Evolutionary conservation across 2,888 invertebrate species (phyloP), one percentile per base, ranked within the genome.

Genomic region (Leucoptera coffeella): DNA sequence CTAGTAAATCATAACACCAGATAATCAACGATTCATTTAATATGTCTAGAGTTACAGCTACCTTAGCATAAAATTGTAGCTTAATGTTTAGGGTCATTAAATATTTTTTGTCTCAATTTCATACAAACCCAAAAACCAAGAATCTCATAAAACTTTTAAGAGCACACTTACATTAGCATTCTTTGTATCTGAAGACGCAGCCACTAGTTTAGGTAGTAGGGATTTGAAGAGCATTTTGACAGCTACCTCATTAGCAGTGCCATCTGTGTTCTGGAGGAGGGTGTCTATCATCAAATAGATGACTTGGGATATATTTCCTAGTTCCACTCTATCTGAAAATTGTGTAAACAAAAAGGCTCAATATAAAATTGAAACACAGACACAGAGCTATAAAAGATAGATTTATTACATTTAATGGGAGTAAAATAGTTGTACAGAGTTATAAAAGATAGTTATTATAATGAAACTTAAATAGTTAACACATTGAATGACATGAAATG

Each of bases 231-330:
- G 40, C 5, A 60, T 29, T 23, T 40, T 41, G 15, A 69, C 45
- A 12, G 58, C 56, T 14, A 33, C 33, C 11, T 44, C 28, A 33
- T 55, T 47, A 2, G 64, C 55, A 4, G 43, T 37, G 3, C 40
- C 40, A 24, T 41, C 41, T 5, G 35, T 17, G 29, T 48, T 43
- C 37, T 46, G 41, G 14, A 71, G 33, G 21, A 69, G 34, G 10
- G 49, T 41, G 29, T 61, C 47, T 31, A 71, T 60, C 31, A 69
- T 57, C 32, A 55, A 48, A 43, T 61, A 61, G 20, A 64, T 57
- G 3, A 47, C 37, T 20, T 34, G 35, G n/a, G 54, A 46, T 28
- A 71, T 35, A 14, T 45, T 45, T 11, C 38, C 35, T n/a, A 67
- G 34, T 30, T 55, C 47, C 15, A 52, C 43, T 42, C 50, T 60